Evolutionary conservation across 2,888 invertebrate genomes (phyloP).

Genomic region (Brachynemurus nebulosus): DNA sequence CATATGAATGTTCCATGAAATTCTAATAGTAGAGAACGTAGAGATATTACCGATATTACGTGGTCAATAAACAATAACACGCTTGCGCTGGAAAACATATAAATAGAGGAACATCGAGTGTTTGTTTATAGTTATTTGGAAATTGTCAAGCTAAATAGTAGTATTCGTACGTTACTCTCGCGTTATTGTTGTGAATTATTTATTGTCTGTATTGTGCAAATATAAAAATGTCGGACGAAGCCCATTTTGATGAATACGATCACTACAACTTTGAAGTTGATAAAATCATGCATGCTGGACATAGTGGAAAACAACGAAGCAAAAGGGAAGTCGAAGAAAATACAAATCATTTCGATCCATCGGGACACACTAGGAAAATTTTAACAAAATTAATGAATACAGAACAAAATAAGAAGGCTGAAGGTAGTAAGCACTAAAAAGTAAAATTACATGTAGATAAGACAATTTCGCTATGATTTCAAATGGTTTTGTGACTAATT

Average conservation of each 20-base stretch:
- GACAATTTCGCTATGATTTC: constrained; percentile 3
- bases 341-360: constrained; percentile 84
- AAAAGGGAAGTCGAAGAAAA: constrained; percentile 81
- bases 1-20: too few relatives aligned
- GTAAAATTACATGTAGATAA: not conserved
- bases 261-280: constrained; percentile 90
- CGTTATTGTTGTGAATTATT: not conserved
- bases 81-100: too few relatives aligned
- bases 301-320: constrained; percentile 80
- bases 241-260: constrained; percentile 81
- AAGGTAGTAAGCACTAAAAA: constrained; percentile 21
- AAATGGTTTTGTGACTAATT: constrained; percentile 8
- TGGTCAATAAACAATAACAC: too few relatives aligned
- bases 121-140: too few relatives aligned
- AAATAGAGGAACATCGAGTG: too few relatives aligned
- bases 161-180: not conserved
- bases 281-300: constrained; percentile 73
- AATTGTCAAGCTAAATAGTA: too few relatives aligned
- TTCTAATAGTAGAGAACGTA: too few relatives aligned
- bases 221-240: constrained; percentile 33
- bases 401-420: constrained; percentile 60
- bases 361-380: constrained; percentile 87
- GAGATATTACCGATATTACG: too few relatives aligned
- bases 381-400: constrained; percentile 73
- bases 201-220: too few relatives aligned